Evolutionary conservation across 53 echinoderm and acorn worm species (phyloP).

Genomic region (Pentamera pediparva): DNA sequence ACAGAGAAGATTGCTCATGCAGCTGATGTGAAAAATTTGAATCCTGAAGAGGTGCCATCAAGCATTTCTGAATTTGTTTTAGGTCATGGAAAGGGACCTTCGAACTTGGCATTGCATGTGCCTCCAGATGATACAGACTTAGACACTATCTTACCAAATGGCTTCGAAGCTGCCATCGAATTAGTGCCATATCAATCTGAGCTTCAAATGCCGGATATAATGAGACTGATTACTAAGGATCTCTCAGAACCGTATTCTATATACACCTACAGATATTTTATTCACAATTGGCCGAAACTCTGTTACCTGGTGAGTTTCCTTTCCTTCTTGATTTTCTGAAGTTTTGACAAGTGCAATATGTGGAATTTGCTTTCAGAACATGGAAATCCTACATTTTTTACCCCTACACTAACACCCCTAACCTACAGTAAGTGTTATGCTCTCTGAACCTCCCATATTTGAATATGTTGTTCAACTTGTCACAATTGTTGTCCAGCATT

Average conservation of each 20-base stretch:
- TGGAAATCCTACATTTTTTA: no score
- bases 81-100: slow-evolving; percentile 55
- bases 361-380: no score
- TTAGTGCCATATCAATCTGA: slow-evolving; percentile 93
- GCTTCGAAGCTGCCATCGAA: slow-evolving; percentile 39
- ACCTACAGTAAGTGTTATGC: no score
- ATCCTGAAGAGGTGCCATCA: slow-evolving; percentile 55
- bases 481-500: no score
- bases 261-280: slow-evolving; percentile 97
- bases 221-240: slow-evolving; percentile 96
- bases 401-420: no score
- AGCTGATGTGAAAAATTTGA: neutral
- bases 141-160: slow-evolving; percentile 52
- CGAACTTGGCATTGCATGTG: slow-evolving; percentile 58
- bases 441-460: no score
- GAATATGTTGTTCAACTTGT: no score
- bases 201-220: slow-evolving; percentile 94
- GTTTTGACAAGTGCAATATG: neutral
- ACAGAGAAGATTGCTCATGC: neutral
- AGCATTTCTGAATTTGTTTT: slow-evolving; percentile 87
- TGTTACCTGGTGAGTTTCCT: slow-evolving; percentile 89
- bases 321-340: neutral
- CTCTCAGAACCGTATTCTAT: slow-evolving; percentile 98
- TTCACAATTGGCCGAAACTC: slow-evolving; percentile 97
- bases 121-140: slow-evolving; percentile 80